These are phyloP conservation scores for Nephotettix cincticeps DNA, from an alignment of 1,140 invertebrate species.

Conservation along the genomic window DNA sequence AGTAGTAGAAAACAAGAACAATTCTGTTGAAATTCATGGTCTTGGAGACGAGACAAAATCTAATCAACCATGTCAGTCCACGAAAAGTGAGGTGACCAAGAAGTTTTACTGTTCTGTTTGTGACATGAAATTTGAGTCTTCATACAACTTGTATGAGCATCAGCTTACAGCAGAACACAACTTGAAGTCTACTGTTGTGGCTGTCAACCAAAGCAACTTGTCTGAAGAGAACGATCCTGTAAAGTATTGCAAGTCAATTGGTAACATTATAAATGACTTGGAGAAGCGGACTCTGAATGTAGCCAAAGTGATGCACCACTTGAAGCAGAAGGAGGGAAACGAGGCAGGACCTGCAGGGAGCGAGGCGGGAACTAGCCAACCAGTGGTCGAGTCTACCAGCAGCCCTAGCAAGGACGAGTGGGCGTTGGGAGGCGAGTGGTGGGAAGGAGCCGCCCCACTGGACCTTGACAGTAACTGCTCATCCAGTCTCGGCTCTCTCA, in stretches of 20 bases:
- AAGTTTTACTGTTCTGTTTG: constrained; percentile 3
- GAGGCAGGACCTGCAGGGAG: background rate
- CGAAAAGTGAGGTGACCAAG: background rate
- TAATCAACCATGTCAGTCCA: too few species aligned
- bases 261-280: constrained; percentile 8
- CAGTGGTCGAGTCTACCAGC: background rate
- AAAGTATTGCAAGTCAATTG: constrained; percentile 16
- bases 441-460: constrained; percentile 7
- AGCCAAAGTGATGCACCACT: constrained; percentile 15
- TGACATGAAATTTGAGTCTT: background rate
- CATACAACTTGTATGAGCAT: constrained; percentile 1
- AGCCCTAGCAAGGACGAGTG: background rate
- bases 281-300: background rate
- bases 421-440: background rate
- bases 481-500: constrained; percentile 38
- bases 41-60: background rate
- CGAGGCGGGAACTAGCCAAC: too few species aligned
- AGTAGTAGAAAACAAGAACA: background rate
- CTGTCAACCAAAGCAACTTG: background rate
- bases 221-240: background rate
- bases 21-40: background rate
- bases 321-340: constrained; percentile 5
- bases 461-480: background rate
- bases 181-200: background rate
- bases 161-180: background rate